Percentiles rank a stretch among this genome's conserved stretches.
phyloP scores from a whole-genome alignment of 2,888 invertebrate species.

The Pocota personata region DNA sequence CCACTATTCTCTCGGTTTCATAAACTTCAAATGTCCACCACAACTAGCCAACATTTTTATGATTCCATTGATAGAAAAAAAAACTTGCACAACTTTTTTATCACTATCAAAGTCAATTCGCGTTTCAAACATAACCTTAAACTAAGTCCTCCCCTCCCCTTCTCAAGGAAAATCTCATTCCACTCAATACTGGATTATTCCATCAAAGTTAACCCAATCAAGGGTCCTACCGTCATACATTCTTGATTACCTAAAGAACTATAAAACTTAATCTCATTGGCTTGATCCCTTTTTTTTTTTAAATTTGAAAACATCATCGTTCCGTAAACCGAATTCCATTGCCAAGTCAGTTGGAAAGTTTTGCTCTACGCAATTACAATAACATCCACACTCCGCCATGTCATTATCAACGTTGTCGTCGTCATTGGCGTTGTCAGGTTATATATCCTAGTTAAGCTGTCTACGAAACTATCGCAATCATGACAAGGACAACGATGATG shows the following conservation, averaged over 20 bases:
- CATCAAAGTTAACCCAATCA: neutral
- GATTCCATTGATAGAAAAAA: neutral
- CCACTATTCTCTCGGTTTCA: neutral
- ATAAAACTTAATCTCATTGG: constrained; percentile 36
- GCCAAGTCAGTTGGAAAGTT: constrained; percentile 2
- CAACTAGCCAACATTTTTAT: neutral
- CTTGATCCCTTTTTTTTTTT: neutral
- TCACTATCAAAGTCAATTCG: neutral
- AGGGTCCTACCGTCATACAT: neutral
- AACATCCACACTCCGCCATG: neutral
- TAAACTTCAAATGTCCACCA: neutral
- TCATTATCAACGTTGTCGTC: constrained; percentile 18
- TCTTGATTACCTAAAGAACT: constrained; percentile 30
- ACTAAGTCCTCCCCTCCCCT: no score
- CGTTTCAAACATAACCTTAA: neutral
- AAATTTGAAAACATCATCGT: neutral
- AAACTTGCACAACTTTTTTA: neutral
- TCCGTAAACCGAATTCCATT: neutral
- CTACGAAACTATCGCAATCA: constrained; percentile 41
- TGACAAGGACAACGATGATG: constrained; percentile 20
- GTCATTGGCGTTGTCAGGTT: constrained; percentile 25
- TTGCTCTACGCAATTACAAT: constrained; percentile 3
- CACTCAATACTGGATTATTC: neutral
- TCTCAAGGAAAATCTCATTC: neutral
- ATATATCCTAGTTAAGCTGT: constrained; percentile 21